Evolutionary conservation across 2,888 invertebrate genomes (phyloP).

Genomic region (Melinaea marsaeus): DNA sequence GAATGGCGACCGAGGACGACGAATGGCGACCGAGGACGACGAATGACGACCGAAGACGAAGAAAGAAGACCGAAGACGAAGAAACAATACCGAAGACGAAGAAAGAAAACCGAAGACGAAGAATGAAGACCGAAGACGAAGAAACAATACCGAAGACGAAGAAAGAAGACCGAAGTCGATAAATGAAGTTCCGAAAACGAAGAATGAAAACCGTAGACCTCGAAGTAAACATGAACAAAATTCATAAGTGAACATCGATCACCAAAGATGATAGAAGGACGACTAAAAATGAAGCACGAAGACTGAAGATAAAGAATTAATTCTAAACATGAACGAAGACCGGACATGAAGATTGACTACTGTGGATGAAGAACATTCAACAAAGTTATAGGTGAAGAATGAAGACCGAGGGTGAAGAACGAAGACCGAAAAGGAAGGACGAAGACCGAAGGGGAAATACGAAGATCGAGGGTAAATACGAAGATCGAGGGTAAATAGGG

Average conservation of each 20-base stretch:
- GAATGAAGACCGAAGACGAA: not conserved
- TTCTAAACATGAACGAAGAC: not conserved
- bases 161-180: no score
- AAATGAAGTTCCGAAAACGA: not conserved
- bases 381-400: not conserved
- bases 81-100: conserved; percentile 16
- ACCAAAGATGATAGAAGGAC: no score
- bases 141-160: not conserved
- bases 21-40: conserved; percentile 4
- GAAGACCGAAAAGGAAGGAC: not conserved
- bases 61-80: conserved; percentile 15
- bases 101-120: no score
- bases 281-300: not conserved
- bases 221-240: not conserved
- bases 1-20: not conserved
- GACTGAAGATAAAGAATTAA: not conserved
- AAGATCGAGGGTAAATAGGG: not conserved
- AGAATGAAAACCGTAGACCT: not conserved
- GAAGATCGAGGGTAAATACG: not conserved
- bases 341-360: not conserved
- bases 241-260: not conserved
- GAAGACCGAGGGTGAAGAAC: not conserved
- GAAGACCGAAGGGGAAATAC: not conserved
- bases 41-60: conserved; percentile 15
- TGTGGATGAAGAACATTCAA: not conserved